A percentile compares a stretch with the other conserved stretches of the same genome.
Evolutionary conservation across 2,113 vertebrate genomes (phyloP).

Genomic region (Baryphthengus martii): DNA sequence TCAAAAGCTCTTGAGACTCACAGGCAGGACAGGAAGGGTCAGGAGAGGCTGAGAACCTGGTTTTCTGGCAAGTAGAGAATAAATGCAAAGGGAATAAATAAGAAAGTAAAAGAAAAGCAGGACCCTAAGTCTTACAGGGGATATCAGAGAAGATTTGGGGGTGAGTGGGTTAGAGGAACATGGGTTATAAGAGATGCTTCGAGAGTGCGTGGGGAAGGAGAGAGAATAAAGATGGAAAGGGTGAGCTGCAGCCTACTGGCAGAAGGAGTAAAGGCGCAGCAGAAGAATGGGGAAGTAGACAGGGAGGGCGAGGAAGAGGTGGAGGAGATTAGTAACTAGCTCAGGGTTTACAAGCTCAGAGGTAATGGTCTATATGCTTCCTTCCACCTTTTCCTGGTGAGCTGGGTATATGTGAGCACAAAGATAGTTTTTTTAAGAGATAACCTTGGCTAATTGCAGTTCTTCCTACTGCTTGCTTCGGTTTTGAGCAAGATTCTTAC

Average conservation of each 20-base stretch:
- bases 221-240: not conserved
- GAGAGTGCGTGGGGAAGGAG: not conserved
- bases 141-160: not conserved
- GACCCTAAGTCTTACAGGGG: not conserved
- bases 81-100: not conserved
- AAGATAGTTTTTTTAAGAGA: not conserved
- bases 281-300: not conserved
- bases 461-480: not conserved
- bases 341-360: not conserved
- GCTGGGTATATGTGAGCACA: not conserved
- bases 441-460: not conserved
- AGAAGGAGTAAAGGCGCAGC: not conserved
- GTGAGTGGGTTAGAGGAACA: not conserved
- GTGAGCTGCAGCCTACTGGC: not conserved
- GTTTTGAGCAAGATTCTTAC: not conserved
- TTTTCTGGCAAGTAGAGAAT: not conserved
- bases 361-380: not conserved
- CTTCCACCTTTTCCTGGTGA: constrained; percentile 20
- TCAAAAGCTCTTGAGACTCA: not conserved
- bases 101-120: not conserved
- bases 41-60: not conserved
- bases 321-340: not conserved
- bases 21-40: not conserved
- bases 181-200: not conserved
- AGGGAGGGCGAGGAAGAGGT: not conserved